phyloP scores from a whole-genome alignment of 2,888 invertebrate genomes.

The Taphrorychus bicolor region DNA sequence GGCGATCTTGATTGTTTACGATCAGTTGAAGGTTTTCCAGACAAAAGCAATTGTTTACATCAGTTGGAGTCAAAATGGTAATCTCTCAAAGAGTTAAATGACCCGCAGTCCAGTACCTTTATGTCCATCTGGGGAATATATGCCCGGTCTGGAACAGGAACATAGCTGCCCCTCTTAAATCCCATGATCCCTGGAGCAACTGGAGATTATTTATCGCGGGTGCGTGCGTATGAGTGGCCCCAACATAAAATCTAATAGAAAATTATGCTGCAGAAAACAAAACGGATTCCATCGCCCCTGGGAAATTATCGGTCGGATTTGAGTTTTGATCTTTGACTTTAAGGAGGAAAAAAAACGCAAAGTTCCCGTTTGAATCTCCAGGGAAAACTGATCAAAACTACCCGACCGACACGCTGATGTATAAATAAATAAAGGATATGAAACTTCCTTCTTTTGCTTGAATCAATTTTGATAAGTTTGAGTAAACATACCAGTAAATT shows the following conservation, averaged over 20 bases:
- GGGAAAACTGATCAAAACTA: background rate
- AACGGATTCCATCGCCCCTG: slow-evolving; percentile 49
- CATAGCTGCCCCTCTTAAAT: slow-evolving; percentile 43
- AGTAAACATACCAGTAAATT: slow-evolving; percentile 35
- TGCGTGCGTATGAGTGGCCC: slow-evolving; percentile 46
- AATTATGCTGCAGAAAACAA: slow-evolving; percentile 48
- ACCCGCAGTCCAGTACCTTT: background rate
- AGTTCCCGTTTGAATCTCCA: background rate
- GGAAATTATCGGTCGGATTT: slow-evolving; percentile 52
- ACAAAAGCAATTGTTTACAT: too few species aligned
- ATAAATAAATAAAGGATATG: too few species aligned
- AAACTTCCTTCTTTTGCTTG: too few species aligned
- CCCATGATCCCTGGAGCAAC: slow-evolving; percentile 48
- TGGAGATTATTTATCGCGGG: slow-evolving; percentile 51
- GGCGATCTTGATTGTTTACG: too few species aligned
- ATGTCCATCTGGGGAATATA: slow-evolving; percentile 10
- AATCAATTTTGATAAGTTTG: background rate
- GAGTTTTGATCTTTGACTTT: slow-evolving; percentile 46
- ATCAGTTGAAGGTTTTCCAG: background rate
- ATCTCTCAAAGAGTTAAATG: background rate
- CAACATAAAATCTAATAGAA: slow-evolving; percentile 44
- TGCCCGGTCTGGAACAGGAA: slow-evolving; percentile 37
- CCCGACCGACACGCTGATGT: too few species aligned
- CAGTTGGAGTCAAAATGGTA: background rate
- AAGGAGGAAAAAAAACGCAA: background rate